Evolutionary conservation across 1,140 invertebrate species (phyloP), one percentile per base, ranked within the genome.

Genomic region (Heliconius melpomene): DNA sequence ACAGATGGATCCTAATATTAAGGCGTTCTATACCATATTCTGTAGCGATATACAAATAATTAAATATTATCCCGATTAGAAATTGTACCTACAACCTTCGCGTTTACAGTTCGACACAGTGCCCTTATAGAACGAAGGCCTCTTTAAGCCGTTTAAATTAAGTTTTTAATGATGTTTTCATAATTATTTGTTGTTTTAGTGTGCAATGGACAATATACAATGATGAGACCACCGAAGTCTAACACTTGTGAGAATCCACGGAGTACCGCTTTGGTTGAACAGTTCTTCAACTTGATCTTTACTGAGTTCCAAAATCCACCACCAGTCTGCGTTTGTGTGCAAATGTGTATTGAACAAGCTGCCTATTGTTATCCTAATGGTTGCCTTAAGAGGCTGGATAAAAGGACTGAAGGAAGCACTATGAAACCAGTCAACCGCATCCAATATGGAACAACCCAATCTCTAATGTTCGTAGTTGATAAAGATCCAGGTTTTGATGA

Each of bases 301-400:
- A 78, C 84, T 0, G 91, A 93, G 72, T 93, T 93, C 72, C 87
- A 90, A 66, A 66, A 66, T 29, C 60, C 60, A 8, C 88, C 88
- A 1, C 91, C 91, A 20, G 77, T 85, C 1, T 94, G 92, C 46
- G 86, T 91, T 0, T 94, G 92, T 50, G 88, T 94, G 1, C 91
- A 93, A 82, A 92, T 94, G 87, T 94, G 92, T 50, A 23, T 57
- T 0, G 84, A 88, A 8, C 87, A 89, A 70, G 80, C 92, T 0
- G 90, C 88, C 0, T 94, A 94, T 78, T 94, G 92, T 77, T 94
- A 93, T 23, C 92, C 92, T 1, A 92, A 90, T 76, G 89, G 91
- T n/a, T 94, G 92, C 75, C 83, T 91, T 6, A 89, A 85, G 74
- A 85, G 73, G 77, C 46, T 74, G n/a, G 85, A 87, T 7, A 82